phyloP scores from a whole-genome alignment of 1,140 invertebrate species.

The Drosophila sp. region DNA sequence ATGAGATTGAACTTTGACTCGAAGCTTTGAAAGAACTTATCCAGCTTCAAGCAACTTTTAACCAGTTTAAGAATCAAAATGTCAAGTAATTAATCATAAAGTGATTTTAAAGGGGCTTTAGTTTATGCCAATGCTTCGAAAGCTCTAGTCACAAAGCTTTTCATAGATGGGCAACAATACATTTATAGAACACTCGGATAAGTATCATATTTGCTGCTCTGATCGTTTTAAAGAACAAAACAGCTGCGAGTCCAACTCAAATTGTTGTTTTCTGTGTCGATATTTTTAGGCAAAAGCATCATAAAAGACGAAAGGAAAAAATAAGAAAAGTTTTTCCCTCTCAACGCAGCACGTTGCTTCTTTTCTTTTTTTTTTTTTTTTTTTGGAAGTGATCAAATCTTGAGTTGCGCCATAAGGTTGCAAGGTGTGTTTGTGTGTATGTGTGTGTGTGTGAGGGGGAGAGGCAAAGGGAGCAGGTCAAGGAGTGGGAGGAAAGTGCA shows the following conservation, averaged over 20 bases:
- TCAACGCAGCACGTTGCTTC: not conserved
- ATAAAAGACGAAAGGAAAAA: slow-evolving; percentile 16
- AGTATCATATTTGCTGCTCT: slow-evolving; percentile 23
- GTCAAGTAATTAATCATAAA: no score
- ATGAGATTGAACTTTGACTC: no score
- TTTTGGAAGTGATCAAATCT: slow-evolving; percentile 44
- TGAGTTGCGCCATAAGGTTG: slow-evolving; percentile 45
- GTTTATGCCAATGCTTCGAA: no score
- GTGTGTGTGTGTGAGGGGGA: not conserved
- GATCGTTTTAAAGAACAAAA: not conserved
- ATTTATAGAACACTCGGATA: slow-evolving; percentile 4
- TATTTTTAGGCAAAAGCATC: slow-evolving; percentile 60
- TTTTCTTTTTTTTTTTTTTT: slow-evolving; percentile 10
- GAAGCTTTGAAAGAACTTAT: no score
- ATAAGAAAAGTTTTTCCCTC: slow-evolving; percentile 29
- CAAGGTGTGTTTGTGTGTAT: slow-evolving; percentile 32
- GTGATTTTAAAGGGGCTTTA: no score
- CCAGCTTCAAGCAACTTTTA: no score
- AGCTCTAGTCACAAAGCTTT: no score
- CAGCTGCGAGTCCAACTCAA: slow-evolving; percentile 60
- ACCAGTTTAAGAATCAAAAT: no score
- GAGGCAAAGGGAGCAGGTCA: not conserved
- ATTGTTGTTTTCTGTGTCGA: slow-evolving; percentile 30
- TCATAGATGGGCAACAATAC: no score
- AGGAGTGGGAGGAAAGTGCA: not conserved